A percentile compares a stretch with the other conserved stretches of the same genome.
Conservation (phyloP, 2,888 invertebrate genomes). For the Serrognathus titanus region DNA sequence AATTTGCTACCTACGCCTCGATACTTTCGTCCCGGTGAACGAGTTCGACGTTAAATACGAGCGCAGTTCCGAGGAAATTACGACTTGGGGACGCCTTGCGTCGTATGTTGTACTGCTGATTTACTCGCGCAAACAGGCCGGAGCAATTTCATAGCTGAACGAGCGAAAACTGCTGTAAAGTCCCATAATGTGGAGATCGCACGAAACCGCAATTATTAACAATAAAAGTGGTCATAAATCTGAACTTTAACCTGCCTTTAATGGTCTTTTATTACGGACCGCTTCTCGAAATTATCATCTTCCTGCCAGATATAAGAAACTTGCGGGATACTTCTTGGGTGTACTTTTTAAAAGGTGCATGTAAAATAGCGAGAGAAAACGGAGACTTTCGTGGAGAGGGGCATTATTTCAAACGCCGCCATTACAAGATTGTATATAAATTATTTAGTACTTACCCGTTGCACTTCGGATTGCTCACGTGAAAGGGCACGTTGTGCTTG, state of each 20-base stretch:
- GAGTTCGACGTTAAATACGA: not conserved
- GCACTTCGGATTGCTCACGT: not conserved
- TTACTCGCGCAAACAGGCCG: constrained; percentile 5
- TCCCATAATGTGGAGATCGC: constrained; percentile 17
- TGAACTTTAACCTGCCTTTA: constrained; percentile 34
- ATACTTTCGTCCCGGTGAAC: not conserved
- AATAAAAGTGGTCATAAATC: constrained; percentile 40
- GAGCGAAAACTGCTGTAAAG: constrained; percentile 7
- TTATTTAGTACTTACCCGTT: not conserved
- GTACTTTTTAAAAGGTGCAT: too few species aligned
- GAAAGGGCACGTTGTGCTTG: too few species aligned
- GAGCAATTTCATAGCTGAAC: constrained; percentile 6
- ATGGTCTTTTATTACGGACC: constrained; percentile 34
- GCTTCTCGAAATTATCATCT: not conserved
- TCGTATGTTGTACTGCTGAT: constrained; percentile 2
- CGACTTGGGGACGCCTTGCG: not conserved
- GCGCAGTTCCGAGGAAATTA: not conserved
- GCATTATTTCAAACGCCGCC: not conserved
- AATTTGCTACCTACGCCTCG: not conserved
- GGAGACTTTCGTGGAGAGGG: not conserved
- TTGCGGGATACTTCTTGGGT: not conserved
- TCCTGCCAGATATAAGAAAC: not conserved
- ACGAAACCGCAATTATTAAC: constrained; percentile 41
- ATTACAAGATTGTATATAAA: not conserved
- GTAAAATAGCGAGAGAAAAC: not conserved